Conservation (phyloP, 2,888 invertebrate genomes). For the Piscicola geometra region DNA sequence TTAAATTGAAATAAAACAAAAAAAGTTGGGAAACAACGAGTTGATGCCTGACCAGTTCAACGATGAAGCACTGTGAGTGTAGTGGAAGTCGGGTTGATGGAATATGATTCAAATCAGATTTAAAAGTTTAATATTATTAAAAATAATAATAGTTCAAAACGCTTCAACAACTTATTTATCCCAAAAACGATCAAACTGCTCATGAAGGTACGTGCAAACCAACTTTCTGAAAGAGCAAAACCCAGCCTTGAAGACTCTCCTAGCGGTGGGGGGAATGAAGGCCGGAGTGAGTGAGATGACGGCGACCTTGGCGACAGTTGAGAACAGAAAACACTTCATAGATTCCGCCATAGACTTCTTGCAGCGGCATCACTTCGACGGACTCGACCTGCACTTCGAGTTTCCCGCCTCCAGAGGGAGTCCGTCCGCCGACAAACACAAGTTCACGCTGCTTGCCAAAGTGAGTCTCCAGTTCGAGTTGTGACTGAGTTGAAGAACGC, state of each 20-base stretch:
- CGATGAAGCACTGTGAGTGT: constrained; percentile 61
- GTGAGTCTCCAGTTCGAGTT: constrained; percentile 38
- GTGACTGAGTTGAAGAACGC: neutral
- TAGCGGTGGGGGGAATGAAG: constrained; percentile 88
- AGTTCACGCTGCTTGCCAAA: constrained; percentile 47
- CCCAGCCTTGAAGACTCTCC: constrained; percentile 70
- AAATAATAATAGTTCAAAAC: no score
- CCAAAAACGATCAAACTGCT: no score
- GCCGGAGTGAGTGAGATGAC: constrained; percentile 48
- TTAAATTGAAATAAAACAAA: no score
- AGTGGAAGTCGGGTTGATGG: neutral
- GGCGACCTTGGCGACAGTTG: constrained; percentile 39
- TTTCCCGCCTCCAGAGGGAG: constrained; percentile 64
- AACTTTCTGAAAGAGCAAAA: constrained; percentile 64
- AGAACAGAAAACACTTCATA: constrained; percentile 27
- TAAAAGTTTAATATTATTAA: no score
- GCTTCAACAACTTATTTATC: no score
- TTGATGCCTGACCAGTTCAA: constrained; percentile 86
- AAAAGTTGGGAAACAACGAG: no score
- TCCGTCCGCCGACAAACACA: constrained; percentile 46
- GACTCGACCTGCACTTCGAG: constrained; percentile 87
- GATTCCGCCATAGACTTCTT: constrained; percentile 45
- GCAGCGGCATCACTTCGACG: constrained; percentile 64
- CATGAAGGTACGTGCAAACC: constrained; percentile 68
- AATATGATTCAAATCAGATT: neutral